Conservation (phyloP, 2,888 invertebrate species). For the Metallyticus violacea region DNA sequence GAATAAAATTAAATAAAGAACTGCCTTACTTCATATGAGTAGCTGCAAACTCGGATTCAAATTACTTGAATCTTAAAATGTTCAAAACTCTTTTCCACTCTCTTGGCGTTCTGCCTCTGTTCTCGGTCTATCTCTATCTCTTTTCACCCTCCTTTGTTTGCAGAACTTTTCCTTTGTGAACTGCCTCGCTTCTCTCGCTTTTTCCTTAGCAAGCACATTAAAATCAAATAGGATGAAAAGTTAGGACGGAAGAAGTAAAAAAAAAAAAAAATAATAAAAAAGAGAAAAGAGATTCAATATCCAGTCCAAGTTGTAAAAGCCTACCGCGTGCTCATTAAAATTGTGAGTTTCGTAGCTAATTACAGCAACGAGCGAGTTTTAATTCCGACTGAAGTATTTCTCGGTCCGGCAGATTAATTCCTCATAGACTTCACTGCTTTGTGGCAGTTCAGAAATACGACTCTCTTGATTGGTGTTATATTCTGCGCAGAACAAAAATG, state of each 20-base stretch:
- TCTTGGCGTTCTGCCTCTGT: not conserved
- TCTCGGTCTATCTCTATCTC: not conserved
- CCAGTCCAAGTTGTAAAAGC: not conserved
- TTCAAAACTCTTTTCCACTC: not conserved
- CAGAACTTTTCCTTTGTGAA: constrained; percentile 1
- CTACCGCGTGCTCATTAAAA: not conserved
- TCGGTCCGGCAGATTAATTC: not conserved
- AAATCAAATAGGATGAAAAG: constrained; percentile 6
- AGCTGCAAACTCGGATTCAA: not conserved
- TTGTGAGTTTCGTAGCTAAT: not conserved
- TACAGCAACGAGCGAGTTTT: not conserved
- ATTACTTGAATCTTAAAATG: not conserved
- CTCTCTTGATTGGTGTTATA: too few relatives aligned
- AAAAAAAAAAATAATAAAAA: not conserved
- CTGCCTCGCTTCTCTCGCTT: not conserved
- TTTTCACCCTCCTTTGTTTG: constrained; percentile 3
- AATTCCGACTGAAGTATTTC: not conserved
- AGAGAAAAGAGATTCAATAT: not conserved
- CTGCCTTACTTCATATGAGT: not conserved
- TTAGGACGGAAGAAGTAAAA: not conserved
- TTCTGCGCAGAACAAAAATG: too few relatives aligned
- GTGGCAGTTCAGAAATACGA: too few relatives aligned
- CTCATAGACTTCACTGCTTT: not conserved
- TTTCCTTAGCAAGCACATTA: constrained; percentile 15
- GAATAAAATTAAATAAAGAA: too few relatives aligned